A percentile compares a stretch with the other conserved stretches of the same genome.
These are phyloP conservation scores for Catagonus wagneri DNA, from an alignment of 2,113 vertebrate species.

Conservation along the genomic window DNA sequence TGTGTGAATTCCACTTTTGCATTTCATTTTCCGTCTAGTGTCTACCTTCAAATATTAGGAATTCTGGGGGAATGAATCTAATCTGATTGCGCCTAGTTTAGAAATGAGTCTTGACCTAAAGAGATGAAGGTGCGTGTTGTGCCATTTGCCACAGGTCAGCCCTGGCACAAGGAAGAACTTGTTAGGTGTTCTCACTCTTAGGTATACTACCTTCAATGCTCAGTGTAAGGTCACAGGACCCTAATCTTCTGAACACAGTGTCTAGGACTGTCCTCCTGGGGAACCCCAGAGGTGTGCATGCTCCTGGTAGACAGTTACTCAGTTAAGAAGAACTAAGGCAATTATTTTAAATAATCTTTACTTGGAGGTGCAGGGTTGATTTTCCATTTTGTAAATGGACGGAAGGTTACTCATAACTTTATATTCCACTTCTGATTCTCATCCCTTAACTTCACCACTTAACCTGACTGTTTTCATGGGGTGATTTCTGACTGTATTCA, in stretches of 20 bases:
- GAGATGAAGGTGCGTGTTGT: background rate
- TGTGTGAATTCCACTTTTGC: constrained; percentile 20
- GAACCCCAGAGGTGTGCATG: background rate
- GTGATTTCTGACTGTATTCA: background rate
- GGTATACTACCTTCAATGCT: background rate
- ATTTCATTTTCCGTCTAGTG: background rate
- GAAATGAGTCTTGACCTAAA: background rate
- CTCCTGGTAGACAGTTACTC: background rate
- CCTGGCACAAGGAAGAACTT: background rate
- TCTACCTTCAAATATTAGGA: background rate
- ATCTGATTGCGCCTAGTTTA: background rate
- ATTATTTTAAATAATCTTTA: background rate
- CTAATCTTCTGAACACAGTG: background rate
- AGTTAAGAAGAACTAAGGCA: background rate
- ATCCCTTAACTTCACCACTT: background rate
- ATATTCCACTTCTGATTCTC: background rate
- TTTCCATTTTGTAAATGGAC: background rate
- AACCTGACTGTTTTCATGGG: background rate
- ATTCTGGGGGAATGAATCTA: background rate
- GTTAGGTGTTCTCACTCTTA: background rate
- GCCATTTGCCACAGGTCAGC: background rate
- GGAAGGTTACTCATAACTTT: background rate
- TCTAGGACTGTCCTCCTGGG: background rate
- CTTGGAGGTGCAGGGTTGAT: background rate
- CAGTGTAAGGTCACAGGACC: background rate